Base-by-base conservation (phyloP, 2,888 invertebrate genomes). In the Mycogona germanica region DNA sequence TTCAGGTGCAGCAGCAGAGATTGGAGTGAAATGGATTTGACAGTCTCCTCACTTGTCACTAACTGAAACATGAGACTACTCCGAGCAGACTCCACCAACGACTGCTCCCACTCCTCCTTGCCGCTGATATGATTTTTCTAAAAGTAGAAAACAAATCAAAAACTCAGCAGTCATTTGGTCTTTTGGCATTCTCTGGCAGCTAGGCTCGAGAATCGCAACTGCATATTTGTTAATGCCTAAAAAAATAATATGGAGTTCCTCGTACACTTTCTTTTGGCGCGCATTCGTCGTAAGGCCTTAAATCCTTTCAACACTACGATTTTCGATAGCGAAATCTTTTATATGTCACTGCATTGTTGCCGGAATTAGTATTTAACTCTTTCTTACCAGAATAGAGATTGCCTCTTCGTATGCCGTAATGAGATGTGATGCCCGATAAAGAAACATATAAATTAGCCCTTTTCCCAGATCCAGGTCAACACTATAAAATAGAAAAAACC, bases 21-120 rank as follows among this genome's bases (percentile, higher is more conserved):
- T 62, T 83, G 77, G 32, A 70, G 67, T 25, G 86, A 81, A 23
- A 85, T 78, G 63, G 81, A 79, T 0, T 83, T 80, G 12, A 87
- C 78, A 54, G 82, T 84, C 65, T 84, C 83, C 68, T 88, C 87
- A 60, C 79, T 75, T 62, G 84, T 82, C 57, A 92, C 84, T 49
- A 87, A 78, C 65, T 88, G 84, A 70, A 84, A 93, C 58, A 91
- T 79, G n/a, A 87, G 75, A 17, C 88, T 87, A 65, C 87, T 85
- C 64, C 81, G 83, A 0, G 89, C 89, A 0, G 88, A 84, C 62
- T 84, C 85, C 62, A 89, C 77, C 55, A 89, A 73, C 40, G 82
- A 78, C 9, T 75, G 72, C 56, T 86, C 84, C 77, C 88, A 85
- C 51, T 76, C 73, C 2, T 67, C 65, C 29, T 75, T 73, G 0